phyloP scores from a whole-genome alignment of 2,888 invertebrate genomes.

The Hydropsyche betteni region DNA sequence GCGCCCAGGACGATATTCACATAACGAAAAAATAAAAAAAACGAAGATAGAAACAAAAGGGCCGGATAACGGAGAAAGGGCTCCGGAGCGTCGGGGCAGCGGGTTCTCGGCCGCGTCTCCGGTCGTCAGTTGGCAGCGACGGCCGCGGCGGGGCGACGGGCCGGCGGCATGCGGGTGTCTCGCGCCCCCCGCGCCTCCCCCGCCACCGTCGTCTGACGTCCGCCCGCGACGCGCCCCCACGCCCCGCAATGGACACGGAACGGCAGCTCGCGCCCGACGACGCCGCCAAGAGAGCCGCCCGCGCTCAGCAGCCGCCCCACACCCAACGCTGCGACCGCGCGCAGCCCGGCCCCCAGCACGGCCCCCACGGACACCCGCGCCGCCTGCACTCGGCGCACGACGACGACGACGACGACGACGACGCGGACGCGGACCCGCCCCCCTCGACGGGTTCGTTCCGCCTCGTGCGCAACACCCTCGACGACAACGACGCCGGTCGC shows the following conservation, averaged over 20 bases:
- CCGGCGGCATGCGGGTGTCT: neutral
- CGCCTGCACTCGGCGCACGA: conserved; percentile 57
- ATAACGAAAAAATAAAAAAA: too few species aligned
- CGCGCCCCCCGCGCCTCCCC: conserved; percentile 2
- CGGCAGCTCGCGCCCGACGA: neutral
- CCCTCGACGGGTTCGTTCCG: too few species aligned
- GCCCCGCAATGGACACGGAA: neutral
- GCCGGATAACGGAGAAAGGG: too few species aligned
- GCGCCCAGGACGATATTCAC: too few species aligned
- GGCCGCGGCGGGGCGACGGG: neutral
- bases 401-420: conserved; percentile 70
- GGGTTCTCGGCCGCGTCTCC: neutral
- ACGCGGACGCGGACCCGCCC: too few species aligned
- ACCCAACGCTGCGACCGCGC: conserved; percentile 51
- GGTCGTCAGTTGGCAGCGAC: neutral
- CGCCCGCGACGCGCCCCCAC: neutral
- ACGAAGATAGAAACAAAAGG: too few species aligned
- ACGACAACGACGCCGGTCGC: conserved; percentile 72
- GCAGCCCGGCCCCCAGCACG: neutral
- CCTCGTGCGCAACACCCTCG: too few species aligned
- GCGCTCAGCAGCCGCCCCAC: neutral
- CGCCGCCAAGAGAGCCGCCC: neutral
- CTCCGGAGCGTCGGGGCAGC: neutral
- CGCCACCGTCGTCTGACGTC: too few species aligned
- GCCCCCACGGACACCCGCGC: conserved; percentile 49